These are phyloP conservation scores for Notechis scutatus DNA, from an alignment of 2,113 vertebrate species.

Conservation along the genomic window DNA sequence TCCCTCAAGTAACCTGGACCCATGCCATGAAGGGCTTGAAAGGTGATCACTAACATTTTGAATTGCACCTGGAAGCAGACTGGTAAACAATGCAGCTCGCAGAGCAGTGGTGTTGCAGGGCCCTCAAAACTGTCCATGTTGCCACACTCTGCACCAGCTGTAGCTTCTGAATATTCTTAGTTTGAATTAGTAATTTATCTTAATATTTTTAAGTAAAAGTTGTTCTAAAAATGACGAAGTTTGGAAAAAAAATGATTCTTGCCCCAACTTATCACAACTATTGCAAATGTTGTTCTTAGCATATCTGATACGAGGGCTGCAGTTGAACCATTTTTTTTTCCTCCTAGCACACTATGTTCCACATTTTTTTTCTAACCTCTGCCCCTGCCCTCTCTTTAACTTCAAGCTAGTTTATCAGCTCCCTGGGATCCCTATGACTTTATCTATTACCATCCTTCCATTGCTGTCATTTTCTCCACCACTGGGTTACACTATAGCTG, in stretches of 20 bases:
- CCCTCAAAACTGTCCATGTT: not conserved
- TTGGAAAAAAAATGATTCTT: not conserved
- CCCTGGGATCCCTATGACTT: not conserved
- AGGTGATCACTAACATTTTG: not conserved
- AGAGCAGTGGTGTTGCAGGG: not conserved
- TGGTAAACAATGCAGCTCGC: not conserved
- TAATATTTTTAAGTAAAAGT: not conserved
- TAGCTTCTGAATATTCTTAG: not conserved
- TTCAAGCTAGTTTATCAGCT: not conserved
- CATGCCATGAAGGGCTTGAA: not conserved
- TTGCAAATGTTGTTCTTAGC: not conserved
- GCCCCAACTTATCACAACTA: not conserved
- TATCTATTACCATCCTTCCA: not conserved
- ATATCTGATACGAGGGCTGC: not conserved
- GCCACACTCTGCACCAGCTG: not conserved
- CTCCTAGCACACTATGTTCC: not conserved
- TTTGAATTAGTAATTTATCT: not conserved
- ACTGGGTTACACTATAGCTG: not conserved
- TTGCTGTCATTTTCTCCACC: not conserved
- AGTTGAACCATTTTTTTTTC: not conserved
- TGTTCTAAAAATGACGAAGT: not conserved
- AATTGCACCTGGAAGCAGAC: not conserved
- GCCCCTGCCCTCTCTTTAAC: not conserved
- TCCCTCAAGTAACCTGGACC: not conserved
- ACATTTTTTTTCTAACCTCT: not conserved